phyloP scores from a whole-genome alignment of 2,888 invertebrate species.

The Brachypalpus laphriformis region DNA sequence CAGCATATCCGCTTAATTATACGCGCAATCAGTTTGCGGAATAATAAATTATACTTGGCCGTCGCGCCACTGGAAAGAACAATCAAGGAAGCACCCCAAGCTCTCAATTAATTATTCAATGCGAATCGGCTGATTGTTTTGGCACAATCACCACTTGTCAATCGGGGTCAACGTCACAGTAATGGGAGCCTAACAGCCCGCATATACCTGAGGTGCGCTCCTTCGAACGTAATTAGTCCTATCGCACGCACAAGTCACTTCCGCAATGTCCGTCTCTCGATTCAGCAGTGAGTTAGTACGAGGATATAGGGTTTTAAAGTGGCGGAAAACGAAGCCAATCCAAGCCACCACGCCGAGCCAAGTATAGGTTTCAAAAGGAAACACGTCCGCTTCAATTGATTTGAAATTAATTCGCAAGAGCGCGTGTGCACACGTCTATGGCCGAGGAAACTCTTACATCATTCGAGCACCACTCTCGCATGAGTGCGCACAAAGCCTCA shows the following conservation, averaged over 20 bases:
- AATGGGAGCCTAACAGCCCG: slow-evolving; percentile 19
- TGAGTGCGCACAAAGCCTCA: not conserved
- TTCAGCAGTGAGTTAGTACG: not conserved
- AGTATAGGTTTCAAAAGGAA: slow-evolving; percentile 43
- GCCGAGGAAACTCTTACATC: slow-evolving; percentile 59
- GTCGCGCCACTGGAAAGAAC: slow-evolving; percentile 34
- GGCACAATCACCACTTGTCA: slow-evolving; percentile 60
- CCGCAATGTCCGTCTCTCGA: slow-evolving; percentile 59
- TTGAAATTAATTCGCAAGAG: slow-evolving; percentile 65
- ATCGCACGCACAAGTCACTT: slow-evolving; percentile 61
- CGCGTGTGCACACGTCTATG: slow-evolving; percentile 60
- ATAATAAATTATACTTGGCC: slow-evolving; percentile 57
- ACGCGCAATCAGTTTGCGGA: slow-evolving; percentile 34
- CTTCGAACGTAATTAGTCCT: slow-evolving; percentile 64
- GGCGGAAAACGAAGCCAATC: not conserved
- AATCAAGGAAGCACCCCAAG: slow-evolving; percentile 56
- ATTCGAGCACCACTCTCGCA: slow-evolving; percentile 5
- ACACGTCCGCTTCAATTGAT: slow-evolving; percentile 66
- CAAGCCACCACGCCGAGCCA: too few species aligned
- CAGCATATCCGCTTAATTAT: slow-evolving; percentile 48
- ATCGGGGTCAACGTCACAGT: slow-evolving; percentile 68
- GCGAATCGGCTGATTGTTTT: slow-evolving; percentile 57
- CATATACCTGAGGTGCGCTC: slow-evolving; percentile 29
- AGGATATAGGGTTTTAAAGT: slow-evolving; percentile 29
- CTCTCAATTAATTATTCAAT: slow-evolving; percentile 61